Evolutionary conservation across 2,113 vertebrate species (phyloP).

Genomic region (Rhizomys pruinosus): DNA sequence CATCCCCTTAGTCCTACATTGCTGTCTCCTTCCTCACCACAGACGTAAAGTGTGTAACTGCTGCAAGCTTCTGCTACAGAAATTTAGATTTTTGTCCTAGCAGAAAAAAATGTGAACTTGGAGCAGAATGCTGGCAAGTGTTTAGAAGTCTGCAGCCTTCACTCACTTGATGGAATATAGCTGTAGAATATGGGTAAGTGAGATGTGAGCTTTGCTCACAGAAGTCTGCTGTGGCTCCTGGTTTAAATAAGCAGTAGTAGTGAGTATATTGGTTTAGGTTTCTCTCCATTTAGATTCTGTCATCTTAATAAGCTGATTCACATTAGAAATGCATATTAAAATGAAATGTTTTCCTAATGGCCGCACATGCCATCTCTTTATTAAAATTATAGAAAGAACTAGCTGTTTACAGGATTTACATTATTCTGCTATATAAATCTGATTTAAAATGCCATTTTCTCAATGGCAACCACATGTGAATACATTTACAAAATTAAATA

Average conservation of each 20-base stretch:
- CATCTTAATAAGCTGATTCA: slow-evolving; percentile 56
- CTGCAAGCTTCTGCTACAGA: not conserved
- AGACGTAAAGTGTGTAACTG: not conserved
- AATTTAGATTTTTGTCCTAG: not conserved
- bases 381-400: slow-evolving; percentile 71
- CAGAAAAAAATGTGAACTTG: not conserved
- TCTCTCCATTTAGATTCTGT: slow-evolving; percentile 68
- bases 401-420: slow-evolving; percentile 52
- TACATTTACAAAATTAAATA: slow-evolving; percentile 71
- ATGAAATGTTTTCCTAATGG: slow-evolving; percentile 64
- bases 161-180: not conserved
- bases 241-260: slow-evolving; percentile 63
- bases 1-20: no score
- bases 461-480: slow-evolving; percentile 48
- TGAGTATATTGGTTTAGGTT: slow-evolving; percentile 60
- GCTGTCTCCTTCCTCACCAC: not conserved
- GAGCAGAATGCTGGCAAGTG: not conserved
- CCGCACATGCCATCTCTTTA: slow-evolving; percentile 51
- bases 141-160: not conserved
- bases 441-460: slow-evolving; percentile 67
- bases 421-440: slow-evolving; percentile 65
- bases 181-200: not conserved
- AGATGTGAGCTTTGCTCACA: not conserved
- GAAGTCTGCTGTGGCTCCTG: not conserved
- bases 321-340: slow-evolving; percentile 59